Base-by-base conservation (phyloP, 2,113 vertebrate genomes). In the Eudyptes chrysolophus region DNA sequence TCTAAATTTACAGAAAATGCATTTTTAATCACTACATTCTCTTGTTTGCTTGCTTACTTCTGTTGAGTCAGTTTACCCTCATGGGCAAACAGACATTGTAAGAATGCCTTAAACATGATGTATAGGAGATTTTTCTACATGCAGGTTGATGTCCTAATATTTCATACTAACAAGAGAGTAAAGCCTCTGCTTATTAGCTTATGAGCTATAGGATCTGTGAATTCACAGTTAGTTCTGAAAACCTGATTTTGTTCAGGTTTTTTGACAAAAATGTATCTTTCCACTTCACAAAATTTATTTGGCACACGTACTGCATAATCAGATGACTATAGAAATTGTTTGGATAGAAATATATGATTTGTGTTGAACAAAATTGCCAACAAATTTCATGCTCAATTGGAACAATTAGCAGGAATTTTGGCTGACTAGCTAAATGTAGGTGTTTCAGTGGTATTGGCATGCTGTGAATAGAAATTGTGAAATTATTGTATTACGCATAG, bases 321-420 rank as follows among this genome's bases (percentile, higher is more conserved):
- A 92, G 46, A 96, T 92, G 81, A 83, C 58, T 92, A n/a, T 6
- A 93, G 74, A 97, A 95, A 75, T 88, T 92, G 58, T 77, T 76
- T 88, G 78, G 89, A 78, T 94, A 40, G 76, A 95, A 97, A 95
- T 82, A 70, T 25, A 51, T 80, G 14, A 96, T 94, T 98, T 81
- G 84, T 69, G 87, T 94, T 81, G 90, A 97, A 97, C 74, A 78
- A 91, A 97, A 96, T 94, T 98, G 91, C 97, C 93, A 95, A 80
- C 94, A 80, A 84, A 98, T 98, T 98, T 98, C 95, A 97, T 95
- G 96, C 94, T 96, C 64, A 71, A 92, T 95, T 97, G 89, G 76
- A 95, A 92, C 86, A 84, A 95, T 90, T 84, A 98, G 82, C 92
- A 87, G 71, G 40, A 89, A 88, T 80, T 97, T 95, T 96, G 94